Evolutionary conservation across 2,888 invertebrate genomes (phyloP).

Genomic region (Tubulanus polymorphus): DNA sequence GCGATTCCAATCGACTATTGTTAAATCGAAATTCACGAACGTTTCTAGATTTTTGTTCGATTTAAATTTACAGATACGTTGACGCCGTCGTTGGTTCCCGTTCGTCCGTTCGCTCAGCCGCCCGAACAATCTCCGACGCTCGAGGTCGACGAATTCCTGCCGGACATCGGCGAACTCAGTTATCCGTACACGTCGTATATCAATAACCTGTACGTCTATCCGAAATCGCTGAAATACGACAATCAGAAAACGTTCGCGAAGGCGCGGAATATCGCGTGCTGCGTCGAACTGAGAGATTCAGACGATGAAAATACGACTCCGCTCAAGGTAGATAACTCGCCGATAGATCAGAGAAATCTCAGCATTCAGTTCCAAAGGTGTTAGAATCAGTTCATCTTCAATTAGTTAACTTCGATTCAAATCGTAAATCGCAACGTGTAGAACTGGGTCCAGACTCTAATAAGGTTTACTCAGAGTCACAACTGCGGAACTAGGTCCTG

Average conservation of each 20-base stretch:
- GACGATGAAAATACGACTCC: constrained; percentile 71
- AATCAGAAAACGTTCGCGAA: constrained; percentile 85
- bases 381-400: no score
- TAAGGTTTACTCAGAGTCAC: no score
- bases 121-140: constrained; percentile 71
- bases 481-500: no score
- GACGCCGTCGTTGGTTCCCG: constrained; percentile 75
- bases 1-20: no score
- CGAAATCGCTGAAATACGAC: constrained; percentile 79
- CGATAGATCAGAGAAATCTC: no score
- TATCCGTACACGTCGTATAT: constrained; percentile 78
- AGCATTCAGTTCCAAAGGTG: no score
- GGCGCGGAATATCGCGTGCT: constrained; percentile 90
- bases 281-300: constrained; percentile 79
- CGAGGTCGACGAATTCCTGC: constrained; percentile 76
- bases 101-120: constrained; percentile 81
- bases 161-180: constrained; percentile 40
- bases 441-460: no score
- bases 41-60: no score
- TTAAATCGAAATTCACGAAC: no score
- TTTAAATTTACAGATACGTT: constrained; percentile 73
- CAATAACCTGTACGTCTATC: constrained; percentile 91
- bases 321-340: no score
- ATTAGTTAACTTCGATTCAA: no score
- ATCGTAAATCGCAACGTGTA: no score